phyloP scores from a whole-genome alignment of 2,888 invertebrate genomes.

The Trichogramma dendrolimi region DNA sequence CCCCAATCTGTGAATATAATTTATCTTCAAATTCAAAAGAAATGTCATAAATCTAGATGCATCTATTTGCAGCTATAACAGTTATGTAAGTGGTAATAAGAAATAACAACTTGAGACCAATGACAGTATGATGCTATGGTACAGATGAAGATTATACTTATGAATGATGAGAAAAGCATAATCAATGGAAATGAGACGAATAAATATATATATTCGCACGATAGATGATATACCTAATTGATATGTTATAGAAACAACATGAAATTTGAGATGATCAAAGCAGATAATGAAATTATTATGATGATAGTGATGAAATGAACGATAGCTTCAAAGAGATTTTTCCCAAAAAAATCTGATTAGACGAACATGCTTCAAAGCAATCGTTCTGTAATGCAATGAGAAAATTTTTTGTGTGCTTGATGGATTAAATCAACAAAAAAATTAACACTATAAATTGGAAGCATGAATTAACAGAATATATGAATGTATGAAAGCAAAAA shows the following conservation, averaged over 20 bases:
- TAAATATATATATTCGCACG: background rate
- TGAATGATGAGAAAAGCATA: no score
- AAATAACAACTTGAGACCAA: no score
- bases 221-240: slow-evolving; percentile 21
- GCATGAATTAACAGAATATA: slow-evolving; percentile 29
- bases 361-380: slow-evolving; percentile 25
- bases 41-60: no score
- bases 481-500: slow-evolving; percentile 22
- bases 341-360: slow-evolving; percentile 16
- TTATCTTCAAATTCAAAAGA: no score
- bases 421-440: slow-evolving; percentile 24
- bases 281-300: slow-evolving; percentile 29
- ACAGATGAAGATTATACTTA: no score
- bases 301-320: slow-evolving; percentile 17
- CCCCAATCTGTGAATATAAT: no score
- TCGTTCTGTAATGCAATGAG: slow-evolving; percentile 34
- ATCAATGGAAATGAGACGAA: no score
- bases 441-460: slow-evolving; percentile 25
- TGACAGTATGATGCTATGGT: no score
- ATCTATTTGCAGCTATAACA: no score
- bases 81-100: no score
- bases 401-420: slow-evolving; percentile 15
- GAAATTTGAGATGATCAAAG: slow-evolving; percentile 25
- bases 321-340: slow-evolving; percentile 22
- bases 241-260: slow-evolving; percentile 7